These are phyloP conservation scores for Anisognathus igniventris DNA, from an alignment of 2,797 vertebrate species.

Conservation along the genomic window DNA sequence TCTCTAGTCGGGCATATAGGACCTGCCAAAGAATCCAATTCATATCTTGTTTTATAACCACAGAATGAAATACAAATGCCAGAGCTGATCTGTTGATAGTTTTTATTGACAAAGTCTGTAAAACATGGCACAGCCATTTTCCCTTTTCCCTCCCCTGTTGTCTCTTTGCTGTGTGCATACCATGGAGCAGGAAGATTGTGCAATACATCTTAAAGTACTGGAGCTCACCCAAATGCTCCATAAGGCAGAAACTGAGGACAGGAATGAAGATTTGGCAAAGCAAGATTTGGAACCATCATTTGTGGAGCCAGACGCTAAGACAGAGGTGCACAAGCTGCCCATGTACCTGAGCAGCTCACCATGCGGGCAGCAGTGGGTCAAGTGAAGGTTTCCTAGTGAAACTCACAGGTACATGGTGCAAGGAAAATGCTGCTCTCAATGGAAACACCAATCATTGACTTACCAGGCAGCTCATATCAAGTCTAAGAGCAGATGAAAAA, in stretches of 20 bases:
- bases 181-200: not conserved
- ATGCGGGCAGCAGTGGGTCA: fast-evolving
- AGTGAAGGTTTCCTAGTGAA: not conserved
- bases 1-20: not conserved
- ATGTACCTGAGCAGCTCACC: not conserved
- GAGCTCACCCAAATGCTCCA: not conserved
- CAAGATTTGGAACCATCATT: not conserved
- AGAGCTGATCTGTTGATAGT: not conserved
- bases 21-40: not conserved
- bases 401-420: not conserved
- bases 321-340: not conserved
- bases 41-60: not conserved
- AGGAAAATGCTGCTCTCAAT: not conserved
- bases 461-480: not conserved
- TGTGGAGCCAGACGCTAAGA: not conserved
- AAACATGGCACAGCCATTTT: not conserved
- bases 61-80: not conserved
- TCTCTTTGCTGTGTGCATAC: not conserved
- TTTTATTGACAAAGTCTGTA: not conserved
- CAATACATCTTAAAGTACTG: not conserved
- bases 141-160: not conserved
- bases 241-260: not conserved
- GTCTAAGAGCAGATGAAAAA: not conserved
- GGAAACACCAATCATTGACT: not conserved
- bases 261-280: not conserved